Conservation (phyloP, 2,113 vertebrate species). For the Romanogobio albipinnatus region DNA sequence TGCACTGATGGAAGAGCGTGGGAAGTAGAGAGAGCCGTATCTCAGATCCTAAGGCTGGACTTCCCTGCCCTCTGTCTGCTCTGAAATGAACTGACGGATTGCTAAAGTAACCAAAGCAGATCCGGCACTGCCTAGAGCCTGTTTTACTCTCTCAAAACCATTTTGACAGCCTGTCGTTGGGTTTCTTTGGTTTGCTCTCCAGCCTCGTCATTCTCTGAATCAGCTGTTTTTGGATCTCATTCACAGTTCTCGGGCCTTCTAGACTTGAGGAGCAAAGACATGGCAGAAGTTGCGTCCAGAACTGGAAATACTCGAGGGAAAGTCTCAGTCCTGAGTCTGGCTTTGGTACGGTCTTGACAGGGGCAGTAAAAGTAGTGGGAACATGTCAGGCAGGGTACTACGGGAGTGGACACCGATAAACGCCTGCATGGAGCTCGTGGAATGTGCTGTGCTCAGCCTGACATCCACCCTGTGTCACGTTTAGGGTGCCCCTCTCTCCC, state of each 20-base stretch:
- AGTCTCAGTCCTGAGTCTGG: neutral
- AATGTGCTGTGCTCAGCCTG: conserved; percentile 59
- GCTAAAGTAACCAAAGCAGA: conserved; percentile 45
- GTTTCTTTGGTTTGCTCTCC: neutral
- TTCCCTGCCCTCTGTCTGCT: conserved; percentile 29
- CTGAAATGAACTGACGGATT: conserved; percentile 43
- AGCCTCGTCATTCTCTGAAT: neutral
- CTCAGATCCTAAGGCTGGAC: conserved; percentile 3
- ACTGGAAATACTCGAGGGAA: neutral
- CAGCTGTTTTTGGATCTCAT: neutral
- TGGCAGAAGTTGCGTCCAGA: neutral
- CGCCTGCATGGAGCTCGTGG: conserved; percentile 29
- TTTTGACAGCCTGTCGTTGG: neutral
- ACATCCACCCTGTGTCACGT: conserved; percentile 32
- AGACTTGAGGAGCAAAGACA: neutral
- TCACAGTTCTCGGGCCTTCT: conserved; percentile 1
- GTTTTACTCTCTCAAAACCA: conserved; percentile 2
- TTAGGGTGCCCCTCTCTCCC: neutral
- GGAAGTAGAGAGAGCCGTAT: conserved; percentile 9
- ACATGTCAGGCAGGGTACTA: neutral
- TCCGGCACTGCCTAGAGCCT: conserved; percentile 15
- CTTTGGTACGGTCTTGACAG: neutral
- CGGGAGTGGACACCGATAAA: neutral
- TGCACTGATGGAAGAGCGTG: neutral
- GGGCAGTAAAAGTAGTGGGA: neutral